Conservation (phyloP, 2,888 invertebrate genomes). For the Parasteatoda lunata region DNA sequence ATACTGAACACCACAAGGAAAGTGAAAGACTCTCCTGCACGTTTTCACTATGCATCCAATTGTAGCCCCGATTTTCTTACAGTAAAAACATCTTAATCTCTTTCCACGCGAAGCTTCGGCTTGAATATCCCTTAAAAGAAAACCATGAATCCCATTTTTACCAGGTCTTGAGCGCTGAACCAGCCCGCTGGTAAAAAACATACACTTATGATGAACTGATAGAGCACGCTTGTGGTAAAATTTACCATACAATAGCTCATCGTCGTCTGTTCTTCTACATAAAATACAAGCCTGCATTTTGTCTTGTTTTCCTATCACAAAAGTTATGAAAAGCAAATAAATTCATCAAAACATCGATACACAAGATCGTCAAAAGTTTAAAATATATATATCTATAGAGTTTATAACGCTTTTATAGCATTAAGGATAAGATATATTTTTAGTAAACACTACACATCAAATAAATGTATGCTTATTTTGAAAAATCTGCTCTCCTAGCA, state of each 20-base stretch:
- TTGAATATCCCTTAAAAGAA: slow-evolving; percentile 81
- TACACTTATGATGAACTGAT: slow-evolving; percentile 37
- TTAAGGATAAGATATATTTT: too few relatives aligned
- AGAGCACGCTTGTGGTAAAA: slow-evolving; percentile 6
- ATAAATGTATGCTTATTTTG: too few relatives aligned
- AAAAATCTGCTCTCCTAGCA: too few relatives aligned
- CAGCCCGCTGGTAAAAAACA: slow-evolving; percentile 81
- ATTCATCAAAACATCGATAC: too few relatives aligned
- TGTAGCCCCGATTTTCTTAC: slow-evolving; percentile 81
- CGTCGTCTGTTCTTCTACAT: slow-evolving; percentile 24
- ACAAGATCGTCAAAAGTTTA: too few relatives aligned
- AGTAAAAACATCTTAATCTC: slow-evolving; percentile 81
- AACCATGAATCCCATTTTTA: slow-evolving; percentile 83
- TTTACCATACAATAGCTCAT: slow-evolving; percentile 36
- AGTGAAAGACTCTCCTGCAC: slow-evolving; percentile 83
- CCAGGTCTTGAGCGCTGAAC: slow-evolving; percentile 80
- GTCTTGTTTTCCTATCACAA: too few relatives aligned
- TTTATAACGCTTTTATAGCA: too few relatives aligned
- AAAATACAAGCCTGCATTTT: slow-evolving; percentile 18
- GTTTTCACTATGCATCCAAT: slow-evolving; percentile 81
- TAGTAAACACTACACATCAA: too few relatives aligned
- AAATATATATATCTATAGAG: too few relatives aligned
- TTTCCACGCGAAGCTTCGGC: slow-evolving; percentile 81
- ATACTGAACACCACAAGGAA: slow-evolving; percentile 81
- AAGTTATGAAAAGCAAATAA: too few relatives aligned